These are phyloP conservation scores for Listronotus oregonensis DNA, from an alignment of 1,140 invertebrate genomes.

Conservation along the genomic window DNA sequence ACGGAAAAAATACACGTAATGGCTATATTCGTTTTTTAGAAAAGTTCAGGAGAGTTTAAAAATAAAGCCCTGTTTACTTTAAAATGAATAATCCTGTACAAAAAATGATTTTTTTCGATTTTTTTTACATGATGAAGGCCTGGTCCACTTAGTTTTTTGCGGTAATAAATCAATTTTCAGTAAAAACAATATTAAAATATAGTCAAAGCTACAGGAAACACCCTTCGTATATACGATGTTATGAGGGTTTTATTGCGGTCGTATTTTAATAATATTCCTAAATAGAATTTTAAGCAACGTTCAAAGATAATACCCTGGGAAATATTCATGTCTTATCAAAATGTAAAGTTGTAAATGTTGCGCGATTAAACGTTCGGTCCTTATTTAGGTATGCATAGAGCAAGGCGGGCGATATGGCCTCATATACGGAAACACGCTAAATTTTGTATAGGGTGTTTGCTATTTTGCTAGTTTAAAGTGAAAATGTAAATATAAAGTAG, in stretches of 20 bases:
- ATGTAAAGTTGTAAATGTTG: constrained; percentile 36
- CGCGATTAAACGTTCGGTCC: constrained; percentile 31
- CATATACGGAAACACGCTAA: constrained; percentile 30
- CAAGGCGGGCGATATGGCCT: constrained; percentile 29
- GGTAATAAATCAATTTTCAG: no score
- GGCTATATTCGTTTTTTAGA: no score
- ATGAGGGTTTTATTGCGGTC: constrained; percentile 13
- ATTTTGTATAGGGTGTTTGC: constrained; percentile 20
- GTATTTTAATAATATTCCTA: constrained; percentile 27
- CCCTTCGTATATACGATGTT: not conserved
- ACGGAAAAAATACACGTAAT: no score
- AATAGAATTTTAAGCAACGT: constrained; percentile 35
- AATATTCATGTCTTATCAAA: constrained; percentile 38
- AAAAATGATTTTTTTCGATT: no score
- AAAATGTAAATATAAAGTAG: not conserved
- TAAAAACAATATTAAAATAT: no score
- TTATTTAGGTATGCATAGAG: constrained; percentile 37
- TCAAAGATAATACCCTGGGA: constrained; percentile 32
- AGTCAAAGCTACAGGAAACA: no score
- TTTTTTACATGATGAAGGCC: no score
- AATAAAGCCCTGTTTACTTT: no score
- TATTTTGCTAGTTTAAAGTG: not conserved
- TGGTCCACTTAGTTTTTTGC: no score
- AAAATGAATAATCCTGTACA: no score
- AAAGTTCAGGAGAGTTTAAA: no score